These are phyloP conservation scores for Zygaena filipendulae DNA, from an alignment of 2,888 invertebrate species.

Conservation along the genomic window DNA sequence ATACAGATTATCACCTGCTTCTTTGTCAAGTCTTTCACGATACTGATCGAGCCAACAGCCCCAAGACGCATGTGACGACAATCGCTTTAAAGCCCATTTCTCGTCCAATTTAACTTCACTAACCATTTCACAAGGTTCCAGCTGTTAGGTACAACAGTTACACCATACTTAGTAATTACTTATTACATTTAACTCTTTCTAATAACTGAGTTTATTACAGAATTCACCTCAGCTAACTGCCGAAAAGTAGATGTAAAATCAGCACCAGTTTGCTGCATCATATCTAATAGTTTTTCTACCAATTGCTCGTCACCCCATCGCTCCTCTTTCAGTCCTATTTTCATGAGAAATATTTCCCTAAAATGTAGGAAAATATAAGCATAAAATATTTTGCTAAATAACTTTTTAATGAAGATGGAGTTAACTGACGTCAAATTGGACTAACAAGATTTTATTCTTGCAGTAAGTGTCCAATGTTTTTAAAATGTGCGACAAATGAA, in stretches of 20 bases:
- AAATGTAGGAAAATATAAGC: no score
- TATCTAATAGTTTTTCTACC: constrained; percentile 64
- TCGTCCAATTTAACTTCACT: constrained; percentile 38
- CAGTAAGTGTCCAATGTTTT: constrained; percentile 56
- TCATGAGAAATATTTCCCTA: constrained; percentile 60
- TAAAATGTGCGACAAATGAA: constrained; percentile 50
- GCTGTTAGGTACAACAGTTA: constrained; percentile 25
- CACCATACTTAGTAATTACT: no score
- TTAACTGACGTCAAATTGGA: no score
- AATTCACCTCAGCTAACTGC: constrained; percentile 68
- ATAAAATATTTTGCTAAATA: constrained; percentile 48
- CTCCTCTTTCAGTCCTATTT: constrained; percentile 63
- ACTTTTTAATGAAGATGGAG: no score
- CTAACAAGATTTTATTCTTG: constrained; percentile 59
- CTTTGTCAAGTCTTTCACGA: constrained; percentile 48
- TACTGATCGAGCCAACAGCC: constrained; percentile 60
- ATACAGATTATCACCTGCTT: constrained; percentile 51
- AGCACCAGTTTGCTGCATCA: constrained; percentile 72
- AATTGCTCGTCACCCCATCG: constrained; percentile 55
- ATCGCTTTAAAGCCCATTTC: constrained; percentile 62
- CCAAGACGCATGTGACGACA: constrained; percentile 54
- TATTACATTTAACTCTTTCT: no score
- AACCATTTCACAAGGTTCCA: constrained; percentile 49
- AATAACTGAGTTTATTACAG: no score
- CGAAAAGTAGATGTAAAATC: constrained; percentile 73